Base-by-base conservation (phyloP, 2,888 invertebrate species). In the Rhopalosiphum nymphaeae region DNA sequence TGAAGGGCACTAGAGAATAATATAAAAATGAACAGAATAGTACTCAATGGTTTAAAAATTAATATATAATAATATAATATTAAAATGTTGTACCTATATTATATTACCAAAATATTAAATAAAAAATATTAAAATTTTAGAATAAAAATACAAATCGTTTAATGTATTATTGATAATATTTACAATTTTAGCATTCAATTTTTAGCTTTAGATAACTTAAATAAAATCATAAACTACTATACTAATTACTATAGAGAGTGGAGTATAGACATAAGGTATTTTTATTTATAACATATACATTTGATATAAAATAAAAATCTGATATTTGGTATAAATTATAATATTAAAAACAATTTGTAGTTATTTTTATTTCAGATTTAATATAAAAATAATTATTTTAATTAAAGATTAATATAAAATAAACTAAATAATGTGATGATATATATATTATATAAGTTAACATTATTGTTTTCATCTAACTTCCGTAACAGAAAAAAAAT, bases 1-100 rank as follows among this genome's bases (percentile, higher is more conserved):
- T 49, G 49, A 90, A 90, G 90, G 90, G 67, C 90, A 90, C 67
- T 49, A 5, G 4, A 25, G 21, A 46, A 44, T 67, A 49, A 78
- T 67, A 67, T 89, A 29, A 57, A 57, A 89, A 44, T 89, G 42
- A 56, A 53, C 42, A 11, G 56, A 89, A 42, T 36, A 10, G 21
- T 26, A 89, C 42, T 56, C 13, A 56, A 89, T 53, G 88, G 26
- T 56, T 56, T 42, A 56, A 56, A 88, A 26, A 36, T 67, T 67
- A 67, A 56, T 88, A 53, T 53, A 53, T 53, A 53, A 53, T 53
- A 53, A 42, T 21, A 25, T 84, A 84, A 84, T 21, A 42, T 9
- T 42, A 42, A 84, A 10, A 42, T 0, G 7, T 36, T 21, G 7
- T 36, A 42, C 42, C 25, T 78, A 13, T 78, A 78, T 42, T 25